phyloP scores from a whole-genome alignment of 2,888 invertebrate genomes.

The Amphipyra berbera region DNA sequence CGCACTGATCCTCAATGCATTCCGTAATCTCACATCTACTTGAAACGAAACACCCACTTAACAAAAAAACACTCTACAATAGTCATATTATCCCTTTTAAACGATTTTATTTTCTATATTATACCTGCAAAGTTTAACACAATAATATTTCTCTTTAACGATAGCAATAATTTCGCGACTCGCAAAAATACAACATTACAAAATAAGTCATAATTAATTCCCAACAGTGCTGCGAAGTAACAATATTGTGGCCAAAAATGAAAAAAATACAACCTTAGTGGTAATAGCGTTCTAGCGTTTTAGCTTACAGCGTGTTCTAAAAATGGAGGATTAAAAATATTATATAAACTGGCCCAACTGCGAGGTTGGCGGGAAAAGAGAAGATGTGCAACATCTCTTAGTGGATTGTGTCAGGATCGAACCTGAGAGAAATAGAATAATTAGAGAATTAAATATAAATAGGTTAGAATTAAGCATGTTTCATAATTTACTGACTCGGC shows the following conservation, averaged over 20 bases:
- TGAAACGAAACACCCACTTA: too few relatives aligned
- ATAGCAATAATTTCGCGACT: slow-evolving; percentile 45
- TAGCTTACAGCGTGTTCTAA: slow-evolving; percentile 36
- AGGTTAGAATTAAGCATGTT: too few relatives aligned
- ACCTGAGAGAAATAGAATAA: too few relatives aligned
- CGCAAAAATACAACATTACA: slow-evolving; percentile 53
- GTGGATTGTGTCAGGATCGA: too few relatives aligned
- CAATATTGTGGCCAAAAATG: slow-evolving; percentile 56
- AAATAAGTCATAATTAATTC: slow-evolving; percentile 64
- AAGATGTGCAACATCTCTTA: too few relatives aligned
- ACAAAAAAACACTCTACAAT: background rate
- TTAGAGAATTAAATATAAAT: too few relatives aligned
- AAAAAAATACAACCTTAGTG: slow-evolving; percentile 53
- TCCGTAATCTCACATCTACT: background rate
- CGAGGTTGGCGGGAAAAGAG: too few relatives aligned
- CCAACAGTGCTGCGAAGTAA: slow-evolving; percentile 50
- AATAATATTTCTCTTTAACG: slow-evolving; percentile 43
- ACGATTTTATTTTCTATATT: slow-evolving; percentile 24
- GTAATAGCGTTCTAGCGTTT: slow-evolving; percentile 54
- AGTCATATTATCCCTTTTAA: background rate
- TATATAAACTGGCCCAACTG: too few relatives aligned
- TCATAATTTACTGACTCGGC: too few relatives aligned
- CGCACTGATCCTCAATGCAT: too few relatives aligned
- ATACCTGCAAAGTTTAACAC: slow-evolving; percentile 31
- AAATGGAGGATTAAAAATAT: slow-evolving; percentile 1